phyloP scores from a whole-genome alignment of 2,888 invertebrate genomes.

The Epinotia brunnichana region DNA sequence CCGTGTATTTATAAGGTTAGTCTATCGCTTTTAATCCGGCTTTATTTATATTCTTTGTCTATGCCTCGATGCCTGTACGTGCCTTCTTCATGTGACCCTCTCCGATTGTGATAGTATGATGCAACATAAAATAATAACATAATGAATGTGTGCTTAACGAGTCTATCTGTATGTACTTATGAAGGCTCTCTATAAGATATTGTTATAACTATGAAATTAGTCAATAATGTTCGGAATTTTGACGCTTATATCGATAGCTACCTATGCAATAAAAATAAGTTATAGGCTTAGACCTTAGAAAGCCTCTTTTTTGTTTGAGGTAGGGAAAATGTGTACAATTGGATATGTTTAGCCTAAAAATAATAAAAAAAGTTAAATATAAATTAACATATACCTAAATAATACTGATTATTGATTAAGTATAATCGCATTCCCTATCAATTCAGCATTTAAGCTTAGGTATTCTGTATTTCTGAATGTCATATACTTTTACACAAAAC shows the following conservation, averaged over 20 bases:
- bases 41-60: constrained; percentile 29
- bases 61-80: constrained; percentile 25
- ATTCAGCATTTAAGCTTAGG: background rate
- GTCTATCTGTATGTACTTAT: constrained; percentile 14
- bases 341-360: too few species aligned
- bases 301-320: too few species aligned
- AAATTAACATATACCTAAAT: too few species aligned
- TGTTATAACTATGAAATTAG: background rate
- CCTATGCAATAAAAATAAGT: too few species aligned
- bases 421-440: background rate
- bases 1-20: constrained; percentile 1
- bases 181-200: background rate
- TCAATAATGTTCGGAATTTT: background rate
- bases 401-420: background rate
- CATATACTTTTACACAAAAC: too few species aligned
- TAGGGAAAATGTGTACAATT: too few species aligned
- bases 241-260: too few species aligned
- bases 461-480: too few species aligned
- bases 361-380: too few species aligned
- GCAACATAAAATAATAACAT: constrained; percentile 39
- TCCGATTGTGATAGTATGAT: constrained; percentile 32
- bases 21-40: constrained; percentile 9
- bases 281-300: too few species aligned
- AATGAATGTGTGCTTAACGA: constrained; percentile 25
- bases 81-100: constrained; percentile 28